Evolutionary conservation across 1,140 invertebrate species (phyloP).

Genomic region (Bilobella aurantiaca): DNA sequence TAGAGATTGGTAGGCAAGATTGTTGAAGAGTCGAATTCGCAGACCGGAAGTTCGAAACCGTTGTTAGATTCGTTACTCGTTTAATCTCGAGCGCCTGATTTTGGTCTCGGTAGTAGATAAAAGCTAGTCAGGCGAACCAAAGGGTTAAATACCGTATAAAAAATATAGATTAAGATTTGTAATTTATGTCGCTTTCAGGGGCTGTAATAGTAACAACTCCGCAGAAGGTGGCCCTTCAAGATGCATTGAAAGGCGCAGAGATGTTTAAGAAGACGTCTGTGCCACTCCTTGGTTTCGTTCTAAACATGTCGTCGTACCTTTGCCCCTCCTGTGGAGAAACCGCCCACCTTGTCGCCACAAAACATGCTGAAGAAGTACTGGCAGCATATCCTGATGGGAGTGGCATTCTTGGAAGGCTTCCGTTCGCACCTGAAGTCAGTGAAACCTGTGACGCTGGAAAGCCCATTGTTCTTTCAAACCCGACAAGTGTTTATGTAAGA

Average conservation of each 20-base stretch:
- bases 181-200: too few relatives aligned
- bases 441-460: conserved; percentile 61
- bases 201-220: conserved; percentile 75
- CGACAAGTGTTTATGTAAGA: conserved; percentile 48
- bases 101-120: too few relatives aligned
- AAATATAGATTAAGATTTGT: too few relatives aligned
- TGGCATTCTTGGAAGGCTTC: conserved; percentile 58
- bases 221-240: conserved; percentile 67
- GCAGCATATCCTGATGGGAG: conserved; percentile 36
- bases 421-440: conserved; percentile 58
- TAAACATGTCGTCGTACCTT: conserved; percentile 69
- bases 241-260: conserved; percentile 62
- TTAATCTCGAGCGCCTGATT: too few relatives aligned
- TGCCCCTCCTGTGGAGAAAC: conserved; percentile 55
- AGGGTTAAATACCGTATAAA: too few relatives aligned
- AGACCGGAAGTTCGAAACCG: too few relatives aligned
- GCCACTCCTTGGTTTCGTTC: conserved; percentile 67
- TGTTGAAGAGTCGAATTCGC: background rate
- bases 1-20: background rate
- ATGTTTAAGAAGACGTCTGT: conserved; percentile 72
- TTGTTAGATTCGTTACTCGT: too few relatives aligned
- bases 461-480: conserved; percentile 61
- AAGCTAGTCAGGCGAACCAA: too few relatives aligned
- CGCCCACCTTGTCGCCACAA: conserved; percentile 19
- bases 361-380: background rate